Base-by-base conservation (phyloP, 2,888 invertebrate genomes). In the Campaea margaritaria region DNA sequence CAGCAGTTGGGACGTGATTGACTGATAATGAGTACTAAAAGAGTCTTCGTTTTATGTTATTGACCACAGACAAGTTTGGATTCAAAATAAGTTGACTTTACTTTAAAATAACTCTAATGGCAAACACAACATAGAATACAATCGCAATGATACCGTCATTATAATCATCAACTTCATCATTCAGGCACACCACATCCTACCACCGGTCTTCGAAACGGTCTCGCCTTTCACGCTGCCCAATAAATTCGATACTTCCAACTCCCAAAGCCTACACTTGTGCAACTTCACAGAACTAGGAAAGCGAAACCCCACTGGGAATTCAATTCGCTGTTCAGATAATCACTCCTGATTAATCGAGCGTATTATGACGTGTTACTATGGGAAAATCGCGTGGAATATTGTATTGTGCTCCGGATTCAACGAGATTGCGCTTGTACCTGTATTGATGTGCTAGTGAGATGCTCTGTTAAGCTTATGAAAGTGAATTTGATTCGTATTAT, bases 271-370 rank as follows among this genome's bases (percentile, higher is more conserved):
- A 53, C 59, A 72, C 70, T 75, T 76, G 67, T 72, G 66, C 67
- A 78, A 74, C 67, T 78, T 76, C 70, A 68, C 50, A 62, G 73
- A 75, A 78, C 65, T 61, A 55, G 70, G 71, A 75, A 72, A 73
- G 67, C 72, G 71, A 79, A 74, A 76, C 73, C 70, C 67, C 67
- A 58, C 70, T 72, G 68, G 68, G 73, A 77, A 76, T 80, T 73
- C 67, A 78, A 75, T 73, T 73, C 66, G 65, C 63, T 64, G 55
- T 67, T 71, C 67, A 72, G 68, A 76, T 76, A 72, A 70, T 64
- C 67, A 64, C 68, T 75, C 72, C 67, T 64, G 69, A 68, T 73
- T 75, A 79, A 79, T 78, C 70, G 75, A 74, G 72, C 75, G 70
- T 75, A 67, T 68, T 73, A 69, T 74, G 71, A 72, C 60, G 70